Conservation (phyloP, 2,113 vertebrate species). For the Eulemur macaco region DNA sequence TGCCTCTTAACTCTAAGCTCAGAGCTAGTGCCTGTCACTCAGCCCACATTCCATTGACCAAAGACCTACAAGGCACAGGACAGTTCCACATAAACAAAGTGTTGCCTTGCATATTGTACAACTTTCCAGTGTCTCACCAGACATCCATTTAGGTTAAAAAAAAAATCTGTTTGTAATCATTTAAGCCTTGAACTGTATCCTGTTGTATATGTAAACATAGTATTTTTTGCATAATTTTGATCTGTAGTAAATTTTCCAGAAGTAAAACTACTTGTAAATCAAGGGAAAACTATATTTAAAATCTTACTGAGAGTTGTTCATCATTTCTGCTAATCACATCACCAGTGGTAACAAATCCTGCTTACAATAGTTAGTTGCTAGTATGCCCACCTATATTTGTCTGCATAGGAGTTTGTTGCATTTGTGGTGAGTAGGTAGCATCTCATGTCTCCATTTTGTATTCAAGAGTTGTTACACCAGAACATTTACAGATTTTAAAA, state of each 20-base stretch:
- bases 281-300: not conserved
- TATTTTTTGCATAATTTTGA: not conserved
- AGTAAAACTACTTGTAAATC: not conserved
- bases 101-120: not conserved
- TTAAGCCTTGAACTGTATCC: not conserved
- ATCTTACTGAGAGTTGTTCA: not conserved
- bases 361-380: not conserved
- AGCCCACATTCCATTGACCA: not conserved
- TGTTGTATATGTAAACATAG: not conserved
- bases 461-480: not conserved
- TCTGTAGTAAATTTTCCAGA: not conserved
- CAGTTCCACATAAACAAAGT: not conserved
- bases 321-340: not conserved
- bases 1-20: not conserved
- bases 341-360: not conserved
- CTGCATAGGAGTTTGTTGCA: not conserved
- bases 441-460: not conserved
- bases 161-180: not conserved
- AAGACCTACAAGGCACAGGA: accelerated
- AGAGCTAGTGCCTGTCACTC: not conserved
- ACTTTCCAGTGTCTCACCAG: accelerated
- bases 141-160: not conserved
- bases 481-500: constrained; percentile 1
- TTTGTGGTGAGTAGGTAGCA: not conserved
- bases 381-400: not conserved